These are phyloP conservation scores for Plebejus anna DNA, from an alignment of 2,888 invertebrate genomes.

Conservation along the genomic window DNA sequence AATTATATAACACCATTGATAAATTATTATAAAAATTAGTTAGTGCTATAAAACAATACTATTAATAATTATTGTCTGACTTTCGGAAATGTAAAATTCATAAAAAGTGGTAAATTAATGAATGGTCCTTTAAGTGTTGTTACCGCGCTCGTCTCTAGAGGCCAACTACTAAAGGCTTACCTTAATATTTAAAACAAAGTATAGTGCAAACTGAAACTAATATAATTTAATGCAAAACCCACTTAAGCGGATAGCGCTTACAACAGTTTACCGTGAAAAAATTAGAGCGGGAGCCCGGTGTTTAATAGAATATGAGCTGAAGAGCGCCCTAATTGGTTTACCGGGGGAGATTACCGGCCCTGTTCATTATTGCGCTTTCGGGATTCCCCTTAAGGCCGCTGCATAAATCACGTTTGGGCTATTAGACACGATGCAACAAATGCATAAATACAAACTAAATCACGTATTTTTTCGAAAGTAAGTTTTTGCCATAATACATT, in stretches of 20 bases:
- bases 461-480: too few species aligned
- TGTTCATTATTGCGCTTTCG: slow-evolving; percentile 65
- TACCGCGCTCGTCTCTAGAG: neutral
- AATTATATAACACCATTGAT: too few species aligned
- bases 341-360: slow-evolving; percentile 56
- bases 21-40: too few species aligned
- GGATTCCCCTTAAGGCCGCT: slow-evolving; percentile 54
- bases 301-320: slow-evolving; percentile 37
- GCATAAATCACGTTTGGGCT: slow-evolving; percentile 43
- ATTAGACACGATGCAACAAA: slow-evolving; percentile 46
- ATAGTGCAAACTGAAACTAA: slow-evolving; percentile 17
- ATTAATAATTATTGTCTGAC: too few species aligned
- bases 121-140: neutral
- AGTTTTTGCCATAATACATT: too few species aligned
- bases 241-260: slow-evolving; percentile 18
- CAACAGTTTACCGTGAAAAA: slow-evolving; percentile 27
- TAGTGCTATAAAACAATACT: too few species aligned
- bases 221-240: slow-evolving; percentile 21
- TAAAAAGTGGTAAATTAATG: neutral
- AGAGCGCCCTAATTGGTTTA: slow-evolving; percentile 59
- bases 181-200: neutral
- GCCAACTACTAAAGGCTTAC: neutral
- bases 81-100: too few species aligned
- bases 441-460: slow-evolving; percentile 14
- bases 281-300: slow-evolving; percentile 16